Conservation (phyloP, 2,797 vertebrate species). For the Lophotriccus pileatus region DNA sequence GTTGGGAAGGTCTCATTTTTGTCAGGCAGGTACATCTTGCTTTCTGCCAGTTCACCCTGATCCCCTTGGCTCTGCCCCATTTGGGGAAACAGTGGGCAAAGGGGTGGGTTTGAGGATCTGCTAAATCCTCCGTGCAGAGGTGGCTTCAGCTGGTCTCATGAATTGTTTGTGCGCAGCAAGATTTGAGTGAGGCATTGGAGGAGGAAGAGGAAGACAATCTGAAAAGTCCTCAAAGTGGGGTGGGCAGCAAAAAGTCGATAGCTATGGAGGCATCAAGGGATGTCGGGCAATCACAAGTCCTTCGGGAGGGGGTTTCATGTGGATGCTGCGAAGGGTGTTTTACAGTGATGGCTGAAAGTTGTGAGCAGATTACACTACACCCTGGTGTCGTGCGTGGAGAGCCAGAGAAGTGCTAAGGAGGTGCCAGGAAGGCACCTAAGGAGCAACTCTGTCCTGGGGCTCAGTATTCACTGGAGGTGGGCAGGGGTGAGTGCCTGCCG, state of each 20-base stretch:
- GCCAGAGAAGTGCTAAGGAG: not conserved
- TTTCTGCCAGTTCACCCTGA: not conserved
- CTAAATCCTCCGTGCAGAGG: not conserved
- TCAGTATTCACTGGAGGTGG: not conserved
- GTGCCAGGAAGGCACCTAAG: no score
- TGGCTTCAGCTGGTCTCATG: not conserved
- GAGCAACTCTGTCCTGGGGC: not conserved
- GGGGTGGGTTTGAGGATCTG: not conserved
- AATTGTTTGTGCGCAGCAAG: not conserved
- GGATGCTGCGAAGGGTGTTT: not conserved
- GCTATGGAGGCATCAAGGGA: not conserved
- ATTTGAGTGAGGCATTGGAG: not conserved
- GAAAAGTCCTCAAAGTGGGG: not conserved
- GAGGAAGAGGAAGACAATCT: not conserved
- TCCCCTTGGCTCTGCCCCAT: not conserved
- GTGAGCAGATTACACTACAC: not conserved
- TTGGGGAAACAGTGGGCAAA: not conserved
- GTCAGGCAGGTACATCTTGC: not conserved
- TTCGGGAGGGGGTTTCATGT: not conserved
- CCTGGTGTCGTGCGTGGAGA: not conserved
- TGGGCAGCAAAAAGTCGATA: not conserved
- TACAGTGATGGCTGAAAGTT: not conserved
- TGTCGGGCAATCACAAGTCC: not conserved
- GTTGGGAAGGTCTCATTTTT: not conserved
- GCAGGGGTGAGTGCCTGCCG: not conserved